Conservation (phyloP, 2,113 vertebrate species). For the Rhinichthys klamathensis region DNA sequence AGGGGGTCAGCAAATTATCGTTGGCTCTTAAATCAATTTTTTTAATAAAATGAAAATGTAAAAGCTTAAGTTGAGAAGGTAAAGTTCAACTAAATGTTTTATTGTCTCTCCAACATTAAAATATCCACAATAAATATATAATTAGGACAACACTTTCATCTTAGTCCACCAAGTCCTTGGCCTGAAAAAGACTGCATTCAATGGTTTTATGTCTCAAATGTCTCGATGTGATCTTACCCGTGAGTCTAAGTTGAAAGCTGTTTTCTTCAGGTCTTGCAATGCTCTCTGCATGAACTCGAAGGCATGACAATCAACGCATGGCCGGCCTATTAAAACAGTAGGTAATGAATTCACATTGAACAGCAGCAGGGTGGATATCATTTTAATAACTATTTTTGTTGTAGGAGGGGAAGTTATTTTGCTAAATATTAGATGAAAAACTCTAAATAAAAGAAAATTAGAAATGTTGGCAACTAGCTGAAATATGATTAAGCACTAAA, state of each 20-base stretch:
- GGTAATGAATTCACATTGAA: background rate
- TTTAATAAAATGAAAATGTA: background rate
- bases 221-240: slow-evolving; percentile 76
- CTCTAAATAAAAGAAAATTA: too few species aligned
- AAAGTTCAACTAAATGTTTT: background rate
- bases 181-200: background rate
- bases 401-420: too few species aligned
- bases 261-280: slow-evolving; percentile 93
- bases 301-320: slow-evolving; percentile 95
- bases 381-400: too few species aligned
- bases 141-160: background rate
- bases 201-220: background rate
- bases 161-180: background rate
- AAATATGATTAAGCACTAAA: background rate
- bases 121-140: background rate
- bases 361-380: background rate
- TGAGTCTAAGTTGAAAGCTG: slow-evolving; percentile 87
- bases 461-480: too few species aligned
- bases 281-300: slow-evolving; percentile 99
- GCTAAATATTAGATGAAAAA: too few species aligned
- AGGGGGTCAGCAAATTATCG: background rate
- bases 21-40: background rate
- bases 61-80: background rate
- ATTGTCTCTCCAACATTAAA: background rate
- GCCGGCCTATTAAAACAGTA: slow-evolving; percentile 79